Base-by-base conservation (phyloP, 2,888 invertebrate species). In the Choreutis nemorana region DNA sequence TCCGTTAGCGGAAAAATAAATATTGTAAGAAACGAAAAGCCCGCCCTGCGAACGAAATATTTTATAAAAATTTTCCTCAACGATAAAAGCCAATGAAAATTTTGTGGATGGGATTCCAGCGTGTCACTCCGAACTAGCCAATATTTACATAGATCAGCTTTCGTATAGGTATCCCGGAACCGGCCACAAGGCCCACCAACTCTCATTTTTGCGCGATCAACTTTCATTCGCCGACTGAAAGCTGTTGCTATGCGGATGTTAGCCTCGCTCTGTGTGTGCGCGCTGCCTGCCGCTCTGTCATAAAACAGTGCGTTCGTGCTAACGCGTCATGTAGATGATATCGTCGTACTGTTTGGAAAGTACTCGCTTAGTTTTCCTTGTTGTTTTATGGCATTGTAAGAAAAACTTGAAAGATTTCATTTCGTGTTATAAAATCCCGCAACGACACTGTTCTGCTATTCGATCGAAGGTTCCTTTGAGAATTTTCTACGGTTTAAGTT, bases 171-270 rank as follows among this genome's bases (percentile, higher is more conserved):
- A 50, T n/a, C n/a, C 56, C 65, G 61, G 60, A 58, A 56, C 54
- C 50, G 47, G 39, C 50, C 47, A 36, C 42, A 46, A 48, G 52
- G 47, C 39, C 50, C 47, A 36, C 42, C 46, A 48, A 52, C 50
- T 58, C 57, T 55, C 56, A 61, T 67, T 63, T 67, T 60, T 62
- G 57, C 52, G 48, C 54, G 64, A 66, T 68, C 67, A 73, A 78
- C 77, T 78, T 78, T 78, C 77, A 68, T 77, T 75, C 64, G 65
- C 57, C 53, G 56, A 59, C 66, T 64, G 66, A 66, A 66, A 64
- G 62, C 66, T 67, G 75, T 78, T 75, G 71, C 77, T 63, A 78
- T 50, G 75, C 77, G 77, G 77, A 78, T 72, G 64, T 68, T 59
- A 70, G 63, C 59, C 64, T 52, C 61, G 53, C 61, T 45, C 55